Conservation (phyloP, 2,797 vertebrate species). For the Rhinophrynus dorsalis region DNA sequence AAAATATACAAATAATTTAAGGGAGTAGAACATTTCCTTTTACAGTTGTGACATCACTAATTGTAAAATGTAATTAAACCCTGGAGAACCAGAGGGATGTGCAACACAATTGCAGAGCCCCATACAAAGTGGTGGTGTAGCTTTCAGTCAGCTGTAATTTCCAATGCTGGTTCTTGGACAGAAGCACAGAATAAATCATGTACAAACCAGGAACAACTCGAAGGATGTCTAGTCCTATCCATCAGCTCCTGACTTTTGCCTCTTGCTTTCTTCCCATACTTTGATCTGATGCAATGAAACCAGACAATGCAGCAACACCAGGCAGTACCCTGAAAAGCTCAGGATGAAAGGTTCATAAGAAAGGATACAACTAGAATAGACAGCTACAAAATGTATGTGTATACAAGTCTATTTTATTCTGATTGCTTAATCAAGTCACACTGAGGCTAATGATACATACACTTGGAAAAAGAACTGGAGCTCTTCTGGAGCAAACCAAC, state of each 20-base stretch:
- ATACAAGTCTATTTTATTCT: neutral
- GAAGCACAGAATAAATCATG: neutral
- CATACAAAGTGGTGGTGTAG: too few species aligned
- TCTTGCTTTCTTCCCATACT: neutral
- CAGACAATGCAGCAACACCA: slow-evolving; percentile 3
- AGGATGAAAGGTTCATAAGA: neutral
- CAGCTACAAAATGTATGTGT: neutral
- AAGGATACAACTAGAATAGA: neutral
- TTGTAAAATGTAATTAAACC: too few species aligned
- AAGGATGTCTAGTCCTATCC: slow-evolving; percentile 1
- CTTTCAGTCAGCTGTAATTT: neutral
- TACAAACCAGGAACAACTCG: neutral
- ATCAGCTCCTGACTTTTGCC: neutral
- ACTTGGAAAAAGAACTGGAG: too few species aligned
- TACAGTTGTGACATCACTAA: too few species aligned
- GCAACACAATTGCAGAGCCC: too few species aligned
- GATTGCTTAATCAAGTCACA: neutral
- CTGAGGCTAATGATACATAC: too few species aligned
- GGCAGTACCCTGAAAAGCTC: neutral
- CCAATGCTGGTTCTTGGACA: neutral
- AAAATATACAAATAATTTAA: too few species aligned
- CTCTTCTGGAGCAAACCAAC: too few species aligned
- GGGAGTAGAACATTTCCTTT: too few species aligned
- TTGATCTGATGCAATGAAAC: slow-evolving; percentile 3
- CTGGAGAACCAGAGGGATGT: too few species aligned